phyloP scores from a whole-genome alignment of 2,113 vertebrate species.

The Irena cyanogastra region DNA sequence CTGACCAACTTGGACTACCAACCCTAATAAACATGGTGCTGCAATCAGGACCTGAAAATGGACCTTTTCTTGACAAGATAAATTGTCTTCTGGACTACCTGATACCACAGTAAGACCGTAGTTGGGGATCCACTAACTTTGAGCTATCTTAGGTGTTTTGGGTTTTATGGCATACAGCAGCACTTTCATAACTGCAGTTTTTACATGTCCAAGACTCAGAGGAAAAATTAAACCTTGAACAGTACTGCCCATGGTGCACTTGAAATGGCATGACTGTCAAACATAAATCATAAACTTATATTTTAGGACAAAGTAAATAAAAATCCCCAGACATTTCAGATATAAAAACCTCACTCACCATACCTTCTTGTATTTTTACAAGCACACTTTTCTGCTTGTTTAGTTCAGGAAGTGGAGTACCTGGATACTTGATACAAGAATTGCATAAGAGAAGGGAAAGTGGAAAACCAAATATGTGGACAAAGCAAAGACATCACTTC shows the following conservation, averaged over 20 bases:
- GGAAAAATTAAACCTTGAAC: background rate
- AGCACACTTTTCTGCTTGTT: background rate
- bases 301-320: background rate
- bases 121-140: background rate
- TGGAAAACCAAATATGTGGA: background rate
- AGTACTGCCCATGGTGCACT: background rate
- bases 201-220: background rate
- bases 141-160: background rate
- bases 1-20: background rate
- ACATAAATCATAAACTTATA: background rate
- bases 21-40: background rate
- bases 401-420: background rate
- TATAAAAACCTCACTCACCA: background rate
- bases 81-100: background rate
- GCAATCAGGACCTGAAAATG: background rate
- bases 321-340: background rate
- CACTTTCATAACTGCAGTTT: background rate
- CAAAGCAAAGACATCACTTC: background rate
- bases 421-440: background rate
- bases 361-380: background rate
- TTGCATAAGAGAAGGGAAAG: background rate
- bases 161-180: background rate
- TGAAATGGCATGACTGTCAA: background rate
- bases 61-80: background rate
- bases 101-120: background rate